These are phyloP conservation scores for Drosophila falleni DNA, from an alignment of 2,888 invertebrate species.

Conservation along the genomic window DNA sequence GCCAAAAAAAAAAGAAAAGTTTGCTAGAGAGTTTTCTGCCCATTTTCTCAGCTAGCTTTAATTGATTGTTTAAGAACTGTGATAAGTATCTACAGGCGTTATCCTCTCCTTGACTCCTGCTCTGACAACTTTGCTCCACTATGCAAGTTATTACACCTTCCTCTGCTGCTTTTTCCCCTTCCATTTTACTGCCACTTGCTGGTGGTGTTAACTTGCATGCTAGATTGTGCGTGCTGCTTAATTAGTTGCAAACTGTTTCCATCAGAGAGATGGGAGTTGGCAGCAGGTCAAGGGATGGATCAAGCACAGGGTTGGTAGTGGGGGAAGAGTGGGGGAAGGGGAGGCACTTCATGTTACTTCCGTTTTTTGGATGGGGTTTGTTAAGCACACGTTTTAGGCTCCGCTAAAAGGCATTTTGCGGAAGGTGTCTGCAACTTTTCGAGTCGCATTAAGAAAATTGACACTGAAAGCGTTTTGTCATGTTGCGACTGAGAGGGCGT, in stretches of 20 bases:
- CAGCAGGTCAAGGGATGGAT: conserved; percentile 48
- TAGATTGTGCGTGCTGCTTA: conserved; percentile 81
- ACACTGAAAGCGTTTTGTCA: conserved; percentile 59
- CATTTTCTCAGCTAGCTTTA: conserved; percentile 19
- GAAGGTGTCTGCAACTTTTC: conserved; percentile 50
- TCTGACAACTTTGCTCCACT: conserved; percentile 38
- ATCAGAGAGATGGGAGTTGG: conserved; percentile 31
- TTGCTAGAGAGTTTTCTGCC: conserved; percentile 3
- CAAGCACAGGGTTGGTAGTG: conserved; percentile 6
- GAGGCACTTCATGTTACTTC: conserved; percentile 12
- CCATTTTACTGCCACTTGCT: conserved; percentile 14
- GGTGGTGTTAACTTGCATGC: conserved; percentile 77
- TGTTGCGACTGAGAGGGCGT: conserved; percentile 19
- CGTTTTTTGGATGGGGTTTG: conserved; percentile 39
- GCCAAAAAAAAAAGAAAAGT: neutral
- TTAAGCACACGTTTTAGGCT: conserved; percentile 50
- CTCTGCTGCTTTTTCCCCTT: neutral
- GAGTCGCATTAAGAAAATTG: conserved; percentile 46
- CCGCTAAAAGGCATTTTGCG: conserved; percentile 5
- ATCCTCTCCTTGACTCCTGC: neutral
- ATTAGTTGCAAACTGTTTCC: conserved; percentile 81
- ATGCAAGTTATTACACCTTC: conserved; percentile 33
- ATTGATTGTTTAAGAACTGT: conserved; percentile 54
- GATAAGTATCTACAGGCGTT: conserved; percentile 32
- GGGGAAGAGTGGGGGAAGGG: neutral